A percentile compares a stretch with the other conserved stretches of the same genome.
Conservation (phyloP, 2,113 vertebrate species). For the Dipodomys stephensi region DNA sequence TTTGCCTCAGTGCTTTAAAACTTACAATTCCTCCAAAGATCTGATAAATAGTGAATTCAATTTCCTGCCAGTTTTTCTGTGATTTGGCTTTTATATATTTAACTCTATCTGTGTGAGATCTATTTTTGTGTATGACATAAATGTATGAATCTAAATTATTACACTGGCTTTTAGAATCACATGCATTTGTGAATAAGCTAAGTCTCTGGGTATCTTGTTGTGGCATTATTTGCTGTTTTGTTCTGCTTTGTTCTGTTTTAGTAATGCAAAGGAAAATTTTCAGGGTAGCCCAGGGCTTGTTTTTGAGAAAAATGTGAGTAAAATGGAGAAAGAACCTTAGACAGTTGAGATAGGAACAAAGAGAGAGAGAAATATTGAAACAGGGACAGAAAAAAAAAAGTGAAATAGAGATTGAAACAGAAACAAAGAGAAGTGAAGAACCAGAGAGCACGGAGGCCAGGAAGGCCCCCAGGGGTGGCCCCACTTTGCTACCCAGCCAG, state of each 20-base stretch:
- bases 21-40: conserved; percentile 63
- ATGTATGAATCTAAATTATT: conserved; percentile 50
- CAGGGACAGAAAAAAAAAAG: not conserved
- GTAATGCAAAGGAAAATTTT: conserved; percentile 44
- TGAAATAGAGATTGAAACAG: conserved; percentile 56
- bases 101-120: conserved; percentile 55
- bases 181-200: conserved; percentile 17
- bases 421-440: conserved; percentile 51
- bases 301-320: conserved; percentile 65
- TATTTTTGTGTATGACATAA: conserved; percentile 44
- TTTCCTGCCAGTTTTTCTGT: conserved; percentile 74
- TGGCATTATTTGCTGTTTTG: not conserved
- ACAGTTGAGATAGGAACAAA: conserved; percentile 15
- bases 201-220: not conserved
- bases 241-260: conserved; percentile 60
- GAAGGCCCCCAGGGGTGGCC: not conserved
- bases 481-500: not conserved
- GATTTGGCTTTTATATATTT: conserved; percentile 61
- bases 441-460: not conserved
- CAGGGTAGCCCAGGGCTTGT: conserved; percentile 42
- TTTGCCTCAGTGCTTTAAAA: conserved; percentile 58
- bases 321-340: conserved; percentile 65
- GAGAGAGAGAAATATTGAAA: conserved; percentile 14
- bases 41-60: conserved; percentile 69
- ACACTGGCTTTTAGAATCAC: conserved; percentile 18